Evolutionary conservation across 2,888 invertebrate genomes (phyloP), one percentile per base, ranked within the genome.

Genomic region (Romanomermis culicivorax): DNA sequence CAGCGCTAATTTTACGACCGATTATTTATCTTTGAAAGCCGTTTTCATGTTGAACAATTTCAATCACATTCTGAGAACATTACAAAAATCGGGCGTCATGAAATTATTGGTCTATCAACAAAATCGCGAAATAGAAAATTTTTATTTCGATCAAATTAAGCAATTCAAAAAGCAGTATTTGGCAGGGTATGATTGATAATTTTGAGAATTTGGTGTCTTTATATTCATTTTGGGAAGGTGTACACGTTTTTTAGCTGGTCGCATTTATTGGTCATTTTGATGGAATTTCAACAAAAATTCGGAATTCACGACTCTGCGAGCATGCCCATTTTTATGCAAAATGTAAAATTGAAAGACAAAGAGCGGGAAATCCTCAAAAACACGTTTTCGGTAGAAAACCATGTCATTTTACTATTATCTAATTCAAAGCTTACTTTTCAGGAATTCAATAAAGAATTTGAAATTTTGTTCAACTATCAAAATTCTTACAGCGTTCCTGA

Each of bases 401-500:
- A 20, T 7, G 11, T 20, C 20, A 11, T 36, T 17, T 36, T 36
- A 11, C 7, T 11, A 36, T 45, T 11, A 23, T 11, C 47, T n/a
- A n/a, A n/a, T n/a, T n/a, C n/a, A n/a, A n/a, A n/a, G n/a, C n/a
- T n/a, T n/a, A n/a, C n/a, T n/a, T 69, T 68, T 24, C 67, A 88
- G 86, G 81, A 83, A 52, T 93, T 93, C 71, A 91, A 93, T 71
- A 86, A 87, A 68, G 93, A 93, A 71, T 80, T 93, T 69, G 91
- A 93, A 66, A 89, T 91, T 64, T 78, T 82, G 17, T 78, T 80
- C 1, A 80, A 82, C 61, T 78, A 79, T 29, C 91, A 93, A 74
- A 79, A 85, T 58, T 80, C 81, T 36, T 91, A 89, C 74, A 84
- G 87, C 52, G 85, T 93, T 64, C 91, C 93, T 0, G 91, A 93